These are phyloP conservation scores for Periophthalmus modestus DNA, from an alignment of 2,113 vertebrate species.

Conservation along the genomic window DNA sequence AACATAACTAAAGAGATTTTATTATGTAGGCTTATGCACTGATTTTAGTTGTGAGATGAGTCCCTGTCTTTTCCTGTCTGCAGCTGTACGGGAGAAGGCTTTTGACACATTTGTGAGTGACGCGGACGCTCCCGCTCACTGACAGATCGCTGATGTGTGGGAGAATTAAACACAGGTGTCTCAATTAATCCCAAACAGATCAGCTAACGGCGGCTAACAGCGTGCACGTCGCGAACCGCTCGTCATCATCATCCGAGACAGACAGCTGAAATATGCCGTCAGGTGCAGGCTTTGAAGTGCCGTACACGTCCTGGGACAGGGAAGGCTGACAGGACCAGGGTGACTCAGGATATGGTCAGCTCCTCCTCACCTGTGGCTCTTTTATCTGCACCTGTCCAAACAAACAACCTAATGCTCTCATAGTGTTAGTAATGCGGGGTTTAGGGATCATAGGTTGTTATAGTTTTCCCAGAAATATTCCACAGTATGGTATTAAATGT, in stretches of 20 bases:
- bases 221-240: slow-evolving; percentile 44
- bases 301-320: slow-evolving; percentile 18
- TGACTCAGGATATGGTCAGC: slow-evolving; percentile 64
- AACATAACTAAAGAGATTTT: no score
- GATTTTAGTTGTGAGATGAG: no score
- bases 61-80: slow-evolving; percentile 12
- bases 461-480: no score
- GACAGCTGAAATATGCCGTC: slow-evolving; percentile 61
- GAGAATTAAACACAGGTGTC: slow-evolving; percentile 78
- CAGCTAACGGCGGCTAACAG: slow-evolving; percentile 37
- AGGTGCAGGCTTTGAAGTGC: slow-evolving; percentile 75
- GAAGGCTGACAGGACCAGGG: slow-evolving; percentile 56
- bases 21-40: no score
- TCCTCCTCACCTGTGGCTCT: slow-evolving; percentile 63
- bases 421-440: slow-evolving; percentile 17
- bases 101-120: slow-evolving; percentile 50
- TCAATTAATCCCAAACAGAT: slow-evolving; percentile 73
- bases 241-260: slow-evolving; percentile 39
- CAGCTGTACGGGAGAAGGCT: slow-evolving; percentile 62
- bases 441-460: slow-evolving; percentile 5
- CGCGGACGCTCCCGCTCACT: slow-evolving; percentile 64
- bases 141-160: slow-evolving; percentile 68
- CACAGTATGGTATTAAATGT: no score
- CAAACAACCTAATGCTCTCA: slow-evolving; percentile 40
- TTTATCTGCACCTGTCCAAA: slow-evolving; percentile 79